A percentile compares a stretch with the other conserved stretches of the same genome.
Conservation (phyloP, 2,797 vertebrate genomes). For the Peromyscus aztecus region DNA sequence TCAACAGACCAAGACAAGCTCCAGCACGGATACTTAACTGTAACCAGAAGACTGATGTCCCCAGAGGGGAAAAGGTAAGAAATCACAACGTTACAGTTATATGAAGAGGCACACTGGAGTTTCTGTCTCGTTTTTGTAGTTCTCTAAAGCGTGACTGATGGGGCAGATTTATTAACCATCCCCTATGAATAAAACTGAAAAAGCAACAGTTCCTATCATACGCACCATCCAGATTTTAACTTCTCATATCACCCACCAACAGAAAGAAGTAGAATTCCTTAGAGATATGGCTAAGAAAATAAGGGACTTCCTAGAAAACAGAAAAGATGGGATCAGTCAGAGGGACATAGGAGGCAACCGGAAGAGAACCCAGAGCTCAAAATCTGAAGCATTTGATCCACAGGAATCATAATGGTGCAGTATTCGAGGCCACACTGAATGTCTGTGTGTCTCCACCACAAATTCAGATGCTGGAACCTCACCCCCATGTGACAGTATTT, state of each 20-base stretch:
- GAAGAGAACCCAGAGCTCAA: neutral
- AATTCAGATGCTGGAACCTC: neutral
- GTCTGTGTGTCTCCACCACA: neutral
- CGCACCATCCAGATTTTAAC: neutral
- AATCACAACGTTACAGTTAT: neutral
- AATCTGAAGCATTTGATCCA: neutral
- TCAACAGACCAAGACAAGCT: conserved; percentile 58
- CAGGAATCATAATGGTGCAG: conserved; percentile 7
- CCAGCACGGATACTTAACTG: neutral
- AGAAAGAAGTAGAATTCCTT: neutral
- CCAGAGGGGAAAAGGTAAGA: neutral
- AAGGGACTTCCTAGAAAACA: neutral
- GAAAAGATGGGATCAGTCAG: neutral
- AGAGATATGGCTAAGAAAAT: conserved; percentile 45
- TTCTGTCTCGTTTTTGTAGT: neutral
- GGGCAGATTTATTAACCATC: conserved; percentile 10
- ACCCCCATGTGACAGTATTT: neutral
- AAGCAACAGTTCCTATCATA: conserved; percentile 1
- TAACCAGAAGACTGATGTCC: conserved; percentile 30
- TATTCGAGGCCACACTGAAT: neutral
- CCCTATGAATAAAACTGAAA: neutral
- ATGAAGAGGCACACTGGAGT: neutral
- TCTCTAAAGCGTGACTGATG: conserved; percentile 1
- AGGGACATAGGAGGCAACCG: neutral
- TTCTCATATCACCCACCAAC: neutral